These are phyloP conservation scores for Setipinna tenuifilis DNA, from an alignment of 2,797 vertebrate genomes.

Conservation along the genomic window DNA sequence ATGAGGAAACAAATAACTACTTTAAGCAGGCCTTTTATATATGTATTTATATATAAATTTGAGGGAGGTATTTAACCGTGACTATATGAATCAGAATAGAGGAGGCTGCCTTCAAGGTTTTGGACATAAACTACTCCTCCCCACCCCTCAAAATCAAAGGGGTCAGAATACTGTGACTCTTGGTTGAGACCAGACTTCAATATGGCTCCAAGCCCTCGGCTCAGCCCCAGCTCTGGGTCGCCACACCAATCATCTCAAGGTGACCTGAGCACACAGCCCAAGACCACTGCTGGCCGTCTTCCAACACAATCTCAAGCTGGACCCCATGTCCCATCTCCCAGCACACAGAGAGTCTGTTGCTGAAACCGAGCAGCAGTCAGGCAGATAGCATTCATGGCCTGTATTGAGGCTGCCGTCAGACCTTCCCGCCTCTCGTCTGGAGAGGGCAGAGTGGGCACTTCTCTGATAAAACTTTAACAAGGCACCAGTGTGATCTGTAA, in stretches of 20 bases:
- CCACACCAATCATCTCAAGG: slow-evolving; percentile 54
- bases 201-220: slow-evolving; percentile 12
- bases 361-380: slow-evolving; percentile 3
- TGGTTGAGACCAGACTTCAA: slow-evolving; percentile 7
- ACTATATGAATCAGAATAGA: not conserved
- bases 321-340: slow-evolving; percentile 25
- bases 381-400: slow-evolving; percentile 47
- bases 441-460: slow-evolving; percentile 28
- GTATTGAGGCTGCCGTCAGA: slow-evolving; percentile 32
- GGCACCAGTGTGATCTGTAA: slow-evolving; percentile 40
- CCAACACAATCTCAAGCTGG: slow-evolving; percentile 41
- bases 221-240: slow-evolving; percentile 42
- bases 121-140: not conserved
- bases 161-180: slow-evolving; percentile 22
- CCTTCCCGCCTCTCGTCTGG: slow-evolving; percentile 21
- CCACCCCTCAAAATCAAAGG: not conserved
- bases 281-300: slow-evolving; percentile 45
- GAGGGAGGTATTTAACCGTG: too few species aligned
- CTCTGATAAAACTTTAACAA: slow-evolving; percentile 46
- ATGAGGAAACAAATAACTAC: not conserved
- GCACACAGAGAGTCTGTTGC: slow-evolving; percentile 43
- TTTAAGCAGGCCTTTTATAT: not conserved
- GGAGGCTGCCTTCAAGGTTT: not conserved
- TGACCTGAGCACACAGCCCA: slow-evolving; percentile 49
- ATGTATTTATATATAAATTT: too few species aligned